Percentiles rank a stretch among this genome's conserved stretches.
These are phyloP conservation scores for Pocillopora verrucosa DNA, from an alignment of 64 coral and sea anemone genomes.

Conservation along the genomic window DNA sequence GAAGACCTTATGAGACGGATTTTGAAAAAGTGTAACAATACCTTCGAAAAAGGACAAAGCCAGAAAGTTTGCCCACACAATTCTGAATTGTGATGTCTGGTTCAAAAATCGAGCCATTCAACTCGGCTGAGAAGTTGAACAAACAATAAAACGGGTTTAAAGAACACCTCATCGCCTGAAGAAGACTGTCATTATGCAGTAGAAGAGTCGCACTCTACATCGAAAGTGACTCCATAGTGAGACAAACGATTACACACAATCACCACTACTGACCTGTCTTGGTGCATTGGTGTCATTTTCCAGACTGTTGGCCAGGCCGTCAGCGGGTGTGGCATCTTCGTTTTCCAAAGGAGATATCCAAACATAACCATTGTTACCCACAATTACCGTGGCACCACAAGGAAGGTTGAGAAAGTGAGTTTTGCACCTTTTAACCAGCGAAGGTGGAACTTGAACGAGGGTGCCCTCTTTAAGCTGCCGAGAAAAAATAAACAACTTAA, in stretches of 20 bases:
- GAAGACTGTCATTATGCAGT: too few relatives aligned
- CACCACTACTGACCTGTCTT: background rate
- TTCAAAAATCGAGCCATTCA: too few relatives aligned
- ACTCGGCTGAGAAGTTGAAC: too few relatives aligned
- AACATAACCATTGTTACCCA: conserved; percentile 98
- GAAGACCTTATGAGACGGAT: background rate
- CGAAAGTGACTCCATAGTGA: too few relatives aligned
- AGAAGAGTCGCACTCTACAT: too few relatives aligned
- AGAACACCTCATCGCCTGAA: too few relatives aligned
- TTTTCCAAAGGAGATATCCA: conserved; percentile 84
- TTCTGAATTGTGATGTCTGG: too few relatives aligned
- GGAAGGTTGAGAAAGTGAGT: conserved; percentile 96
- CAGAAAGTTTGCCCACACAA: too few relatives aligned
- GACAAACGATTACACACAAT: background rate
- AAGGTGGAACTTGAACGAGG: conserved; percentile 83
- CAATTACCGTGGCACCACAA: conserved; percentile 93
- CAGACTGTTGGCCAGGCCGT: conserved; percentile 31
- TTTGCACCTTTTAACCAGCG: conserved; percentile 94
- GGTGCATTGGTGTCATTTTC: background rate
- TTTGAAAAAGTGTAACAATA: background rate
- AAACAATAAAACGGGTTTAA: too few relatives aligned
- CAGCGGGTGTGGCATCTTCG: conserved; percentile 45
- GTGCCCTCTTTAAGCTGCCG: conserved; percentile 80
- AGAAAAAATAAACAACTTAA: background rate
- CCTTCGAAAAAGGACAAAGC: too few relatives aligned